Conservation (phyloP, 1,140 invertebrate species). For the Ptiloglossa arizonensis region DNA sequence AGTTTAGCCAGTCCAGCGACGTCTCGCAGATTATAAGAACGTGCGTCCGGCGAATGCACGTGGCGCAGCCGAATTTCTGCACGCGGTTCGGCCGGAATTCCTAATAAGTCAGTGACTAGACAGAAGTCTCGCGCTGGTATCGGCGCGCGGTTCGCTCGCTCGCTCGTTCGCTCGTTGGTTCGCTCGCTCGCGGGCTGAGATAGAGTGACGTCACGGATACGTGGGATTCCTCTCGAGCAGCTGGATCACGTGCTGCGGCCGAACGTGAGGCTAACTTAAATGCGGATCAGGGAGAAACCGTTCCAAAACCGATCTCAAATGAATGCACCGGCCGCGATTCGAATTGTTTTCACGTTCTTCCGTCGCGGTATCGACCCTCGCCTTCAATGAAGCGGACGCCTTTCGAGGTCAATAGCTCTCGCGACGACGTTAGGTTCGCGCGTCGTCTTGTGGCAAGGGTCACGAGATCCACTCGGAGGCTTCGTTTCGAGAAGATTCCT, state of each 20-base stretch:
- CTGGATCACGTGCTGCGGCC: constrained; percentile 76
- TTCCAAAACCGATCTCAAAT: constrained; percentile 54
- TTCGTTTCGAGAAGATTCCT: too few species aligned
- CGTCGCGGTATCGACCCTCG: constrained; percentile 31
- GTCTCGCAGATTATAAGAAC: constrained; percentile 72
- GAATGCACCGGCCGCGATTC: constrained; percentile 48
- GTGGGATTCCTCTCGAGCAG: constrained; percentile 74
- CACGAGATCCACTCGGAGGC: too few species aligned
- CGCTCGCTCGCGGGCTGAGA: constrained; percentile 53
- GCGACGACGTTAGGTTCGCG: neutral
- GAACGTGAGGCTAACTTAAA: constrained; percentile 75
- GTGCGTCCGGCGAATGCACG: constrained; percentile 69
- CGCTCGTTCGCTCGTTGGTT: too few species aligned
- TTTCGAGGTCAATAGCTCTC: constrained; percentile 22
- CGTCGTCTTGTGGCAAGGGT: too few species aligned
- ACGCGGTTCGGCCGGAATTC: constrained; percentile 73
- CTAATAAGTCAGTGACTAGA: constrained; percentile 74
- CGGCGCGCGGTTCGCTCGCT: constrained; percentile 58
- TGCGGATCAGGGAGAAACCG: constrained; percentile 66
- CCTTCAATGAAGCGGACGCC: constrained; percentile 13
- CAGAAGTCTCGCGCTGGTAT: constrained; percentile 58
- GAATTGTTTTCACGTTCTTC: constrained; percentile 55
- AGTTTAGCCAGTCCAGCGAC: constrained; percentile 62
- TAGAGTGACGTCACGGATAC: constrained; percentile 75
- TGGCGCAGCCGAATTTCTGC: constrained; percentile 70